These are phyloP conservation scores for Pontoporia blainvillei DNA, from an alignment of 2,113 vertebrate species.

Conservation along the genomic window DNA sequence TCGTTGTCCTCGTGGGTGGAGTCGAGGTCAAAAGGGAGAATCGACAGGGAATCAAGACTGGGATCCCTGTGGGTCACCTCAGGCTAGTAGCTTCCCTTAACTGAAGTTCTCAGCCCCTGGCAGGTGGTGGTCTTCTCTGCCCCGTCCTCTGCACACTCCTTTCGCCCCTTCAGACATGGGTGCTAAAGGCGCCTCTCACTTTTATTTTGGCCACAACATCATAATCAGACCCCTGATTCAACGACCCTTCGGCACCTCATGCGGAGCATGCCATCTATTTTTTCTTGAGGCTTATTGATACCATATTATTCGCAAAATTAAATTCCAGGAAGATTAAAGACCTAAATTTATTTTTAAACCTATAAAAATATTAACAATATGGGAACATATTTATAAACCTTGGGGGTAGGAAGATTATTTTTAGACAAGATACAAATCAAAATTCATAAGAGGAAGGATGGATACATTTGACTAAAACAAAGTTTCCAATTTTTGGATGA, in stretches of 20 bases:
- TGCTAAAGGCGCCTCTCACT: accelerated
- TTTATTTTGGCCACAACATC: not conserved
- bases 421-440: constrained; percentile 5
- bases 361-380: not conserved
- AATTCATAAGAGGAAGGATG: not conserved
- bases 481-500: not conserved
- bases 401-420: not conserved
- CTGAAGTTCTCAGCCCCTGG: not conserved
- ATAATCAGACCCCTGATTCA: not conserved
- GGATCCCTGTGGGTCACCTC: not conserved
- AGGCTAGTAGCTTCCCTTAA: not conserved
- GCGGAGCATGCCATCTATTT: not conserved
- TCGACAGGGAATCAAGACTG: not conserved
- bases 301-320: not conserved
- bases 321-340: not conserved
- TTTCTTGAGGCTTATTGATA: not conserved
- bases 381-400: not conserved
- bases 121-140: not conserved
- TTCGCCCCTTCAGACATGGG: not conserved
- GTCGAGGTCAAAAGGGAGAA: not conserved
- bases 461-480: not conserved
- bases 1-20: not conserved
- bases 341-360: not conserved
- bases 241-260: not conserved
- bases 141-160: too few species aligned